These are phyloP conservation scores for Harpagifer antarcticus DNA, from an alignment of 2,797 vertebrate genomes.

Conservation along the genomic window DNA sequence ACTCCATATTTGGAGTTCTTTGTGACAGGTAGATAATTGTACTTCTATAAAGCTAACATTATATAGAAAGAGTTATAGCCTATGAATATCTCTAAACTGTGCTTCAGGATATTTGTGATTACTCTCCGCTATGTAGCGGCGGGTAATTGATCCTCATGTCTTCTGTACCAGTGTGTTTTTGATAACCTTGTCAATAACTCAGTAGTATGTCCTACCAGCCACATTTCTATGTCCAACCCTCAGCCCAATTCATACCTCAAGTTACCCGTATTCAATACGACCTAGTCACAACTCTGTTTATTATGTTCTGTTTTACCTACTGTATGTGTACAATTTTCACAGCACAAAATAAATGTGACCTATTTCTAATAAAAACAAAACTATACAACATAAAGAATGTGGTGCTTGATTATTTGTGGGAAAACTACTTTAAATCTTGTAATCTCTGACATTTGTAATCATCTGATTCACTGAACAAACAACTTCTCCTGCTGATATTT, in stretches of 20 bases:
- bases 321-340: constrained; percentile 93
- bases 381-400: constrained; percentile 68
- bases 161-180: constrained; percentile 81
- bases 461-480: not conserved
- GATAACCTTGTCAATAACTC: constrained; percentile 75
- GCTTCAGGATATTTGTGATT: constrained; percentile 85
- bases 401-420: constrained; percentile 28
- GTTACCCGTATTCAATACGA: constrained; percentile 73
- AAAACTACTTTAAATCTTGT: constrained; percentile 1
- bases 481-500: constrained; percentile 7
- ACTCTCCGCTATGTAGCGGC: constrained; percentile 68
- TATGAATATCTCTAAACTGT: constrained; percentile 88
- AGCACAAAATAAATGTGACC: constrained; percentile 94
- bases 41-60: constrained; percentile 82
- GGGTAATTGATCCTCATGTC: constrained; percentile 81
- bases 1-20: constrained; percentile 85
- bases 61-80: constrained; percentile 88
- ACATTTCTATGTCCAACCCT: constrained; percentile 52
- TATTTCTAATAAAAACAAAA: constrained; percentile 92
- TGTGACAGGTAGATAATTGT: constrained; percentile 88
- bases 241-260: constrained; percentile 64
- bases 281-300: constrained; percentile 73
- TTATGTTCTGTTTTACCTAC: constrained; percentile 79
- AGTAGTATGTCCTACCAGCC: constrained; percentile 74
- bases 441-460: not conserved